Base-by-base conservation (phyloP, 2,888 invertebrate genomes). In the Andrena hattorfiana region DNA sequence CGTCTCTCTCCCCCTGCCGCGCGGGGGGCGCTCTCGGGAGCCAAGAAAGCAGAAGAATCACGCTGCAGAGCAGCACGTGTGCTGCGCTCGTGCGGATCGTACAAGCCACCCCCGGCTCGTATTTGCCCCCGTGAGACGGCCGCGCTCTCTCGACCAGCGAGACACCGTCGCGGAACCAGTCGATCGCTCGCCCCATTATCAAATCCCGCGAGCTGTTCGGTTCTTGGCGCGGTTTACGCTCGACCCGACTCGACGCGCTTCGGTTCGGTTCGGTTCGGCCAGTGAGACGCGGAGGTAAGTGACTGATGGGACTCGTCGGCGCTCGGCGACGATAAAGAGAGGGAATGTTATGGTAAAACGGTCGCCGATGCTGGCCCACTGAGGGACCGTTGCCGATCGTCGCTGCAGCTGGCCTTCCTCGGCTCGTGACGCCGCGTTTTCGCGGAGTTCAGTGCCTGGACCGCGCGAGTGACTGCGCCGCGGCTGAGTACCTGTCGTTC, bases 11-110 rank as follows among this genome's bases (percentile, higher is more conserved):
- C 62, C 42, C 66, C 64, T 20, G 64, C 54, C 64, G 51, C 56
- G 49, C 73, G 71, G 71, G 49, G 75, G 71, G 74, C 71, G 62
- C 78, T 80, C 83, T 62, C 70, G 80, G 81, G 86, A 87, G 73
- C 78, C 81, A 77, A 88, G 88, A 81, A 82, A 81, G 83, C 78
- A 79, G 87, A 87, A 82, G 89, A 83, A 80, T 84, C 85, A 84
- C 86, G 84, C 85, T 83, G 85, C 85, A 81, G 87, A 90, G 86
- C 81, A 84, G 90, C 89, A 90, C 87, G 88, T 86, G 89, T 87
- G 83, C 86, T 81, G 84, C 86, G 83, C 81, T 89, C 89, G 89
- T 84, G 83, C 87, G 85, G 88, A 81, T 88, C 89, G 82, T 77
- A 69, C 60, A 73, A 77, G 77, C 70, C 64, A 78, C 70, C 76